phyloP scores from a whole-genome alignment of 2,888 invertebrate genomes.

The Hipparchia semele region DNA sequence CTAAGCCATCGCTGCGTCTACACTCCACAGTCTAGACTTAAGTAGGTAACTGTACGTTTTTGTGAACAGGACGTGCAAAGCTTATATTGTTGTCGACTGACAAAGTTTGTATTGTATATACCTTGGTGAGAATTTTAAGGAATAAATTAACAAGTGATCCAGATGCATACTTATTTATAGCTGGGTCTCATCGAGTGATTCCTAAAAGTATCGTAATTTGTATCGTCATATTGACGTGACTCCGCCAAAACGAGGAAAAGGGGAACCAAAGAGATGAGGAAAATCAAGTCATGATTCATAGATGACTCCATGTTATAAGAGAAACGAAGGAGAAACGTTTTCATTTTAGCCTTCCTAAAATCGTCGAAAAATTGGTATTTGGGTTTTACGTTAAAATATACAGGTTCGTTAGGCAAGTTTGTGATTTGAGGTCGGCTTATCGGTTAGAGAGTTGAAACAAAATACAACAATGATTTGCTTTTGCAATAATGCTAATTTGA shows the following conservation, averaged over 20 bases:
- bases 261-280: neutral
- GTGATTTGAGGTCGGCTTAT: too few relatives aligned
- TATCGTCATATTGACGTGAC: neutral
- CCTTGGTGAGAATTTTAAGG: neutral
- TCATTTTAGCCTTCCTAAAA: neutral
- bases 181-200: neutral
- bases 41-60: slow-evolving; percentile 5
- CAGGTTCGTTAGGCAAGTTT: neutral
- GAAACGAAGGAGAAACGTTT: neutral
- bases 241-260: slow-evolving; percentile 3
- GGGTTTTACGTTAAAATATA: neutral
- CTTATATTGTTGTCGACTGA: neutral
- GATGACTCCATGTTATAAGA: neutral
- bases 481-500: too few relatives aligned
- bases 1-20: slow-evolving; percentile 16
- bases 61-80: slow-evolving; percentile 13
- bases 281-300: neutral
- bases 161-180: neutral
- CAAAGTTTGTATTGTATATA: neutral
- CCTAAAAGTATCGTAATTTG: neutral
- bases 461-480: too few relatives aligned
- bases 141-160: too few relatives aligned
- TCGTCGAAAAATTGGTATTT: neutral
- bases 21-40: slow-evolving; percentile 16
- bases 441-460: too few relatives aligned